These are phyloP conservation scores for Drosophila pectinifera DNA, from an alignment of 1,140 invertebrate species.

Conservation along the genomic window DNA sequence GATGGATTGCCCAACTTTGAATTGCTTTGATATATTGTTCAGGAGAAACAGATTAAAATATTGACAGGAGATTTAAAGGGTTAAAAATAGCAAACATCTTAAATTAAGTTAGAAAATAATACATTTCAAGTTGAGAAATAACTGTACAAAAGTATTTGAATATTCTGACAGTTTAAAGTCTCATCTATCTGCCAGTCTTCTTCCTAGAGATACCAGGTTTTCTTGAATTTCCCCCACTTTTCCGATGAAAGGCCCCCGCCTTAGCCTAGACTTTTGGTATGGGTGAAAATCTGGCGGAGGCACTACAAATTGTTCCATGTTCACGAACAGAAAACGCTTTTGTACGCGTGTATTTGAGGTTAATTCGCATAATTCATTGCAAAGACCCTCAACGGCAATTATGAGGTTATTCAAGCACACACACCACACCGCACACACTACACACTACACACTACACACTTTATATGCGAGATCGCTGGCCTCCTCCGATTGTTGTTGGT, in stretches of 20 bases:
- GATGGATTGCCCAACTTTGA: neutral
- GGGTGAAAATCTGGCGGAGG: neutral
- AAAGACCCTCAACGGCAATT: constrained; percentile 82
- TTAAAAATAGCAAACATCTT: no score
- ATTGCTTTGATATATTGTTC: no score
- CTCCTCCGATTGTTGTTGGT: constrained; percentile 54
- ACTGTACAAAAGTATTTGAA: neutral
- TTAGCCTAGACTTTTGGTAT: constrained; percentile 23
- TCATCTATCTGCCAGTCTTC: neutral
- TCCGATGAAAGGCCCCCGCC: neutral
- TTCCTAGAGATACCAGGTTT: no score
- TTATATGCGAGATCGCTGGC: constrained; percentile 34
- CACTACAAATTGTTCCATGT: constrained; percentile 54
- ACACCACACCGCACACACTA: constrained; percentile 4
- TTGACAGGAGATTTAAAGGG: neutral
- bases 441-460: constrained; percentile 1
- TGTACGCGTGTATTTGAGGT: constrained; percentile 66
- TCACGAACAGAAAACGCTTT: constrained; percentile 61
- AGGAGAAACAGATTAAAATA: neutral
- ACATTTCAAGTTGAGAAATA: neutral
- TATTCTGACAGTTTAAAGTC: neutral
- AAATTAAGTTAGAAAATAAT: neutral
- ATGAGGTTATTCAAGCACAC: constrained; percentile 76
- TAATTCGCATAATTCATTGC: constrained; percentile 84
- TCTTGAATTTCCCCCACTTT: neutral